phyloP scores from a whole-genome alignment of 2,113 vertebrate species.

The Hiodon alosoides region DNA sequence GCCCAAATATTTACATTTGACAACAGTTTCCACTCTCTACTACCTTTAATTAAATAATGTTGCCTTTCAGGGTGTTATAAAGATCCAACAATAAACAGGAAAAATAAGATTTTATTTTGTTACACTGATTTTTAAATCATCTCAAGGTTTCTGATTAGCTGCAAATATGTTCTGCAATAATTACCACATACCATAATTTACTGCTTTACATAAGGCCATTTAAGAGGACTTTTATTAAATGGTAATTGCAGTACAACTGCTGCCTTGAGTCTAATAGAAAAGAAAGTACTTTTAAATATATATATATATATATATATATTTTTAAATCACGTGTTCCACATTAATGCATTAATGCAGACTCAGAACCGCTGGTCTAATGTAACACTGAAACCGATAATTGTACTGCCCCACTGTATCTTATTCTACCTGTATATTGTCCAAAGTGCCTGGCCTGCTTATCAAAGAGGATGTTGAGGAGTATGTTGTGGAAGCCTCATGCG shows the following conservation, averaged over 20 bases:
- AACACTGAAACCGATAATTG: neutral
- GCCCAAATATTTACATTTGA: neutral
- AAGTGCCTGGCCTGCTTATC: too few species aligned
- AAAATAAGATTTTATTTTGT: neutral
- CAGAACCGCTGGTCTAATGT: neutral
- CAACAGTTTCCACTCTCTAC: neutral
- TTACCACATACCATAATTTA: neutral
- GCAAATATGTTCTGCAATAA: neutral
- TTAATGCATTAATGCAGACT: constrained; percentile 22
- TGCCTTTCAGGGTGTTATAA: neutral
- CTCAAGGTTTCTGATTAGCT: neutral
- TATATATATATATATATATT: constrained; percentile 21
- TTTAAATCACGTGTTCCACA: constrained; percentile 13
- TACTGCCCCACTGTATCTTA: neutral
- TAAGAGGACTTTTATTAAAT: constrained; percentile 5
- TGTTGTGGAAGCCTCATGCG: too few species aligned
- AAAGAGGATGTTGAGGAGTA: too few species aligned
- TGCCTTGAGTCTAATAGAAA: constrained; percentile 5
- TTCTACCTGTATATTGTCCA: too few species aligned
- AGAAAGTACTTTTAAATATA: neutral
- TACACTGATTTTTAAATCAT: neutral
- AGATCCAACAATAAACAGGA: neutral
- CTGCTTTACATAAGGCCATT: neutral
- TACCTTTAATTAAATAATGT: neutral
- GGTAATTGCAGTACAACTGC: neutral